Evolutionary conservation across 2,113 vertebrate species (phyloP), one percentile per base, ranked within the genome.

Genomic region (Engystomops pustulosus): DNA sequence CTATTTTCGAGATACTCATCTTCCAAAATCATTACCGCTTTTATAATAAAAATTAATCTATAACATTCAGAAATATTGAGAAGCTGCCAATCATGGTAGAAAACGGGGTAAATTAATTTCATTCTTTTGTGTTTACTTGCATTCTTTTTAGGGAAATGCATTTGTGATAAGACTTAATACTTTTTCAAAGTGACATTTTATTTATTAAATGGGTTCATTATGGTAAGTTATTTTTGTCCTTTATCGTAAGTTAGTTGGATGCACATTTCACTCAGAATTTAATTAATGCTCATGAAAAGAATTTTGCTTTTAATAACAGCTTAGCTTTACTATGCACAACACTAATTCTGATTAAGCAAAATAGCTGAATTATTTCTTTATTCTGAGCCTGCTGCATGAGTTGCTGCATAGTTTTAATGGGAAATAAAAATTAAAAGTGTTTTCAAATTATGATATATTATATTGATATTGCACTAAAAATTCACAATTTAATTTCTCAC

Each of bases 111-210:
- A 81, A 55, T 51, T 71, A 71, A 81, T 81, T 71, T 81, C 14
- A 55, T 81, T 71, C 49, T 70, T 71, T 55, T 71, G 49, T 81
- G 80, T 55, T 41, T 65, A 81, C 32, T 81, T 81, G 58, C 58
- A 79, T 62, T 45, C 77, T 41, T 71, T 81, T 71, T 18, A 51
- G 80, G 36, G 80, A 81, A 55, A 81, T 81, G 15, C 20, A 81
- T 49, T 81, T 44, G 49, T 58, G 80, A 81, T 81, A 81, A 72
- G 67, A 25, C 32, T 51, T 55, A 81, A 81, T 81, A 41, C 80
- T 81, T 71, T 70, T 81, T 55, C 47, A 71, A 70, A 81, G 80
- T 71, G 80, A 81, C 80, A 58, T 81, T 51, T 71, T 70, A 58
- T 41, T 71, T 80, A 71, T 71, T 81, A 68, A 71, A 69, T 81